Evolutionary conservation across 2,888 invertebrate genomes (phyloP).

Genomic region (Agriotes lineatus): DNA sequence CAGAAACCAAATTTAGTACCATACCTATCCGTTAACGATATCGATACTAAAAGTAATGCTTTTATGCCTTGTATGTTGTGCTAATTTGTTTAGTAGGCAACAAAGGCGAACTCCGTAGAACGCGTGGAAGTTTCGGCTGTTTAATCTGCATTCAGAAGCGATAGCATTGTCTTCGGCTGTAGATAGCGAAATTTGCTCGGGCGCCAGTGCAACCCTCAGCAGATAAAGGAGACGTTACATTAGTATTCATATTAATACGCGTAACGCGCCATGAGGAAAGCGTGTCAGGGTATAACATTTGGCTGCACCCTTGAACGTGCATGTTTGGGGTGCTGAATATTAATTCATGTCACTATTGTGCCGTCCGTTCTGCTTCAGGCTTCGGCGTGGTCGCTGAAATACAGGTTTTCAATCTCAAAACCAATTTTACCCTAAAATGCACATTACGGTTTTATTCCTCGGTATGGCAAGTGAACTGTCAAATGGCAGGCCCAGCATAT

Average conservation of each 20-base stretch:
- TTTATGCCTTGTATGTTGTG: too few relatives aligned
- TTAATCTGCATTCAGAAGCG: not conserved
- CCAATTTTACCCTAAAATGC: constrained; percentile 37
- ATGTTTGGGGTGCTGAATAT: constrained; percentile 32
- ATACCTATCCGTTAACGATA: too few relatives aligned
- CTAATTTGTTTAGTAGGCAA: too few relatives aligned
- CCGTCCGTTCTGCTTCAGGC: not conserved
- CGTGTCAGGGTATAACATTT: constrained; percentile 31
- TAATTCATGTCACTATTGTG: constrained; percentile 27
- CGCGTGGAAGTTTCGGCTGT: too few relatives aligned
- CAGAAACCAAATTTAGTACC: too few relatives aligned
- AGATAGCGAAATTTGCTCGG: not conserved
- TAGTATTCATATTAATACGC: constrained; percentile 32
- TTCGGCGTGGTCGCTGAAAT: constrained; percentile 16
- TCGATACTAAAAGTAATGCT: too few relatives aligned
- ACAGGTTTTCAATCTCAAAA: constrained; percentile 32
- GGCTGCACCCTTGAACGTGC: constrained; percentile 30
- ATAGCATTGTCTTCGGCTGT: not conserved
- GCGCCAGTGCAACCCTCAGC: not conserved
- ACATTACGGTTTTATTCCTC: constrained; percentile 36
- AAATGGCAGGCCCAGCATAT: constrained; percentile 41
- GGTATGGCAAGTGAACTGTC: constrained; percentile 41
- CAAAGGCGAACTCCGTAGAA: too few relatives aligned
- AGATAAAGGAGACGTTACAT: constrained; percentile 25
- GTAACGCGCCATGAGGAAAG: constrained; percentile 30